A percentile compares a stretch with the other conserved stretches of the same genome.
phyloP scores from a whole-genome alignment of 2,113 vertebrate genomes.

The Phaetusa simplex region DNA sequence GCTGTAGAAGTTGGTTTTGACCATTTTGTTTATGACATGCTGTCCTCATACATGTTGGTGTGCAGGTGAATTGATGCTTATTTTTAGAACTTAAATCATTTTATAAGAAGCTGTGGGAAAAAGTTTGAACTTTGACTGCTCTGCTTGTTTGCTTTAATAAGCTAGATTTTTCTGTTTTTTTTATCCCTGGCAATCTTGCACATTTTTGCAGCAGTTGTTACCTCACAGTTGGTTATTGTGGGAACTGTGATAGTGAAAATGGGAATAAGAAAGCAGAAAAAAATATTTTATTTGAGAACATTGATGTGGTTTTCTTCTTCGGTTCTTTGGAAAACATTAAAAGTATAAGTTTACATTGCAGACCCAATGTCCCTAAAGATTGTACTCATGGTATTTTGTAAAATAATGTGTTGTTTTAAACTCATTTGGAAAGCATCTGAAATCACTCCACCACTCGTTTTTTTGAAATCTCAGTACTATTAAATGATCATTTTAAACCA shows the following conservation, averaged over 20 bases:
- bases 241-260: constrained; percentile 14
- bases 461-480: not conserved
- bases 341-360: not conserved
- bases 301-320: not conserved
- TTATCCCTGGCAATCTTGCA: not conserved
- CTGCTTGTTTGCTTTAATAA: not conserved
- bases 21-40: not conserved
- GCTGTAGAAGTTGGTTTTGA: not conserved
- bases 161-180: not conserved
- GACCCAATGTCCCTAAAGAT: not conserved
- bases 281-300: constrained; percentile 7
- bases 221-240: not conserved
- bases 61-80: not conserved
- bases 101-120: not conserved
- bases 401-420: not conserved
- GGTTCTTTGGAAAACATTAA: not conserved
- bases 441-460: not conserved
- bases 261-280: constrained; percentile 34
- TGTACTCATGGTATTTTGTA: not conserved
- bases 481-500: not conserved
- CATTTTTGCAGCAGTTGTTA: constrained; percentile 31
- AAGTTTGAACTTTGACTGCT: not conserved
- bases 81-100: not conserved
- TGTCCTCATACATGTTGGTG: rapidly evolving
- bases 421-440: not conserved